Base-by-base conservation (phyloP, 1,140 invertebrate genomes). In the Drosophila trapezifrons region DNA sequence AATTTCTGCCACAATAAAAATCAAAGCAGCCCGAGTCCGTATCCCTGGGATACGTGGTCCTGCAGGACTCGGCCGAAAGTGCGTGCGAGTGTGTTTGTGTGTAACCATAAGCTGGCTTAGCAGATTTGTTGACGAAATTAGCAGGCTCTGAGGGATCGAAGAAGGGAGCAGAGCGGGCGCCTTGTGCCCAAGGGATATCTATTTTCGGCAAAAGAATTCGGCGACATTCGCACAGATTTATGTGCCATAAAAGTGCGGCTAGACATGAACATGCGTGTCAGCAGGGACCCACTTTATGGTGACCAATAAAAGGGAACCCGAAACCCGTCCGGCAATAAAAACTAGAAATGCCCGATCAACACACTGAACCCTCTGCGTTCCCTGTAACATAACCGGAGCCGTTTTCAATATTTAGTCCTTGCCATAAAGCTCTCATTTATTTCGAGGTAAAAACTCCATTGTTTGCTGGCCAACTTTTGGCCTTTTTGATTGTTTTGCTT, bases 171-270 rank as follows among this genome's bases (percentile, higher is more conserved):
- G 46, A 13, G 13, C n/a, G 17, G 29, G 37, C 63, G 45, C 29
- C 55, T 45, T 55, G 29, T 46, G 27, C 27, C 9, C 27, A 29
- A 29, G 47, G 64, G 51, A 76, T 78, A 60, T 71, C 65, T 79
- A 66, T 59, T 64, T 76, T 78, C 18, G 65, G 80, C 55, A 78
- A 78, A 63, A 49, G 58, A 72, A 75, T 74, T 62, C 46, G 71
- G 46, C 47, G 72, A 72, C 79, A 67, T 79, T 85, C 63, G 65
- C 62, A 51, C 76, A 70, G 83, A 86, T 87, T 86, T 86, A 87
- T 87, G 72, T 46, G 63, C 76, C 47, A 87, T 87, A 87, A 82
- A 86, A 72, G 46, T 57, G 58, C 43, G 69, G 79, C 82, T 80
- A 85, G 77, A 84, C 81, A 52, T 49, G 46, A 49, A 38, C 55